These are phyloP conservation scores for Poeciliopsis prolifica DNA, from an alignment of 2,113 vertebrate species.

Conservation along the genomic window DNA sequence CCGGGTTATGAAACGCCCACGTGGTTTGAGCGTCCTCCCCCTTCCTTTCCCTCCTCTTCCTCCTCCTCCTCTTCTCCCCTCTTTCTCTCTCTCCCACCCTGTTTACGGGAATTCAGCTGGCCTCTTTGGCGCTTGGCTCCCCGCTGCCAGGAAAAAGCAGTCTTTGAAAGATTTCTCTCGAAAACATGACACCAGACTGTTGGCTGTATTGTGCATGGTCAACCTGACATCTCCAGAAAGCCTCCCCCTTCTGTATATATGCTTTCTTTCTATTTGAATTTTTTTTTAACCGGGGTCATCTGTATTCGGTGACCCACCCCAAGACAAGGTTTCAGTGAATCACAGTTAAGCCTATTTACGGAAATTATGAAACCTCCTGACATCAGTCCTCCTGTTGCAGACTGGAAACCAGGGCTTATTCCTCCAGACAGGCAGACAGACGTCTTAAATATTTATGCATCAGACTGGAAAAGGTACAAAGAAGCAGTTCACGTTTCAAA, in stretches of 20 bases:
- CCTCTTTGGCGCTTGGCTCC: constrained; percentile 12
- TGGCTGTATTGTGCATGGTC: background rate
- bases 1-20: constrained; percentile 58
- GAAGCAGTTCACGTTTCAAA: background rate
- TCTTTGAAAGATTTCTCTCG: constrained; percentile 38
- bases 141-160: constrained; percentile 52
- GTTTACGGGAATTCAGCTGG: constrained; percentile 73
- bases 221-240: background rate
- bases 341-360: constrained; percentile 1
- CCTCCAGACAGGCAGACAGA: background rate
- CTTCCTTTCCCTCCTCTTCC: background rate
- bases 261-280: background rate
- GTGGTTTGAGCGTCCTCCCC: constrained; percentile 57
- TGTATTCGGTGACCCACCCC: constrained; percentile 1
- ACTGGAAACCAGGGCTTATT: background rate
- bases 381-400: background rate
- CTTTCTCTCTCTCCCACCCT: constrained; percentile 9
- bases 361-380: constrained; percentile 2
- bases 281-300: background rate
- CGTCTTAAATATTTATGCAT: background rate
- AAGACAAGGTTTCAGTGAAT: background rate
- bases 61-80: background rate
- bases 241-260: background rate
- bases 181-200: background rate
- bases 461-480: background rate